Evolutionary conservation across 2,888 invertebrate species (phyloP), one percentile per base, ranked within the genome.

Genomic region (Neelides folsomi): DNA sequence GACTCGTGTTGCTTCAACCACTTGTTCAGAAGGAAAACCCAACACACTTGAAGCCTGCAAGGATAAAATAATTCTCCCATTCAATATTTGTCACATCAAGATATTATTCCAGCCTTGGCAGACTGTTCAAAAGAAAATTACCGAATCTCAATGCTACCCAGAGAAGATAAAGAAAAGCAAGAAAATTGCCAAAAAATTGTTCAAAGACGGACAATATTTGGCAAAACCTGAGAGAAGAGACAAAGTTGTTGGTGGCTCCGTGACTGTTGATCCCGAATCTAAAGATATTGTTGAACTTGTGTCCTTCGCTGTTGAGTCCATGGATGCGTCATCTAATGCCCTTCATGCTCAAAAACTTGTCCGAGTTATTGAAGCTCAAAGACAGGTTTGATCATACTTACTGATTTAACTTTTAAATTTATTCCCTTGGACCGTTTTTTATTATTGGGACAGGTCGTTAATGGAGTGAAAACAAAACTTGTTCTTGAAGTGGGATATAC

Each of bases 401-500:
- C 7, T 27, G n/a, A 49, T 34, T 39, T n/a, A 15, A 39, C n/a
- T 13, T n/a, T 44, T 43, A 1, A 53, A 53, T 36, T 27, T 35
- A 8, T 35, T 37, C 39, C 43, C 37, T 27, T 19, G 34, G 1
- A 42, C 35, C 6, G 15, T 7, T 27, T 27, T 27, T 27, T 27
- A 27, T 27, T 3, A 27, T 18, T 36, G 9, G 36, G 41, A 12
- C 34, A 78, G 68, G 66, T 77, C 10, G 76, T 79, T 5, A 69
- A 76, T 45, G 81, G 80, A 15, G 63, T 69, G 27, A 65, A 76
- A 47, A 78, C 77, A 27, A 76, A 73, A 65, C 75, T 83, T 42
- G 74, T 75, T 58, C 76, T 77, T 47, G 71, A 75, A 59, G 69
- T 82, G 9, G 77, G 77, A 12, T 72, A 74, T 40, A 77, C 78